These are phyloP conservation scores for Sminthopsis crassicaudata DNA, from an alignment of 2,113 vertebrate species.

Conservation along the genomic window DNA sequence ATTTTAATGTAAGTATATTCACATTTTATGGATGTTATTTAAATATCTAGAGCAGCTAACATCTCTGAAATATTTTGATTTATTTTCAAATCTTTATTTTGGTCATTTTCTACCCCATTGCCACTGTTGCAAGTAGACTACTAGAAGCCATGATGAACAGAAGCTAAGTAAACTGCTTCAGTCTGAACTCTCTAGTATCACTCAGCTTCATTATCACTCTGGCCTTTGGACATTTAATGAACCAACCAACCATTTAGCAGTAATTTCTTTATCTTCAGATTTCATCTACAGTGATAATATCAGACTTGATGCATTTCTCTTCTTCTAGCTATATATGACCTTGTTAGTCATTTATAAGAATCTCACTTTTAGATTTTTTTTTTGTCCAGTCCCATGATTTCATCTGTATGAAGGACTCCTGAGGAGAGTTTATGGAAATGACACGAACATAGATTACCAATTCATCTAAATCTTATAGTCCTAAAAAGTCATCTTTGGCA, in stretches of 20 bases:
- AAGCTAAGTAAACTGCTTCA: too few species aligned
- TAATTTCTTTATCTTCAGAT: not conserved
- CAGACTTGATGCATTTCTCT: not conserved
- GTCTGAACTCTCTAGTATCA: not conserved
- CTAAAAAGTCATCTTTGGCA: too few species aligned
- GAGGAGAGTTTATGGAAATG: not conserved
- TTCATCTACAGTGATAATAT: not conserved
- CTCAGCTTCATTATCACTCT: not conserved
- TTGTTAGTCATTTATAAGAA: not conserved
- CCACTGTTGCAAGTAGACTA: not conserved
- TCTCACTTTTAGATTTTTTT: not conserved
- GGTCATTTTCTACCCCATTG: not conserved
- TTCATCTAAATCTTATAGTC: too few species aligned
- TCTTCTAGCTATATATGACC: not conserved
- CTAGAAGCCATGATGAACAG: too few species aligned
- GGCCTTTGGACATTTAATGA: not conserved
- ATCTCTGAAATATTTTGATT: not conserved
- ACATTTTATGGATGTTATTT: not conserved
- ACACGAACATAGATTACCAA: not conserved
- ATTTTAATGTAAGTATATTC: not conserved
- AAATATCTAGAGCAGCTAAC: not conserved
- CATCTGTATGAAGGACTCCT: not conserved
- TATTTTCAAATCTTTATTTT: not conserved
- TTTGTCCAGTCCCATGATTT: not conserved
- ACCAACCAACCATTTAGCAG: not conserved